Base-by-base conservation (phyloP, 2,113 vertebrate species). In the Numida meleagris region DNA sequence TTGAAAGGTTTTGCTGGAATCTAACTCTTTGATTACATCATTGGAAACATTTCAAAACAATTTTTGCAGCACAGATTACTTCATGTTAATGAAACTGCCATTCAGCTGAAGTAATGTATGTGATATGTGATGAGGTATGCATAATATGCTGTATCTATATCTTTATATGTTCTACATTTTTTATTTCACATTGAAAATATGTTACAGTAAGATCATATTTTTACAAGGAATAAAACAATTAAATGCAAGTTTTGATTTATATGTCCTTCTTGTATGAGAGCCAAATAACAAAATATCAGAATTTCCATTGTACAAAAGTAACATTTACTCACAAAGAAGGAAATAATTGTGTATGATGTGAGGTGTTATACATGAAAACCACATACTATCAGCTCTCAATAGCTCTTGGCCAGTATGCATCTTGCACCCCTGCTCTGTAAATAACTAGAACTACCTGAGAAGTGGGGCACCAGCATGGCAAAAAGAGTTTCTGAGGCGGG, bases 1-100 rank as follows among this genome's bases (percentile, higher is more conserved):
- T 86, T 57, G 27, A 90, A 88, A 93, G 71, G 40, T 66, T 93
- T 82, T 86, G 53, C 45, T 81, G 55, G 63, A 70, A 93, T 4
- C 33, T 46, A 76, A 76, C 2, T 6, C 43, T 66, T 50, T 23
- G 62, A 82, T 82, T 91, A 86, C 10, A 58, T 61, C 31, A 79
- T 16, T 33, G 36, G 27, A 73, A 85, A 76, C 23, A 57, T 43
- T 88, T 82, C 71, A 73, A 73, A 93, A 68, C 17, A 72, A 85
- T 73, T 76, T 4, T 88, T 88, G 33, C 20, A 73, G 73, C 16
- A 73, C 8, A 84, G 3, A 38, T 14, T 40, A 79, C 73, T 76
- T 73, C 6, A 57, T 73, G 82, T 82, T 79, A 62, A 70, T 31
- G 27, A 72, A 53, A 31, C 34, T 29, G 24, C 9, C 9, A 29